phyloP scores from a whole-genome alignment of 1,140 invertebrate species.

The Trichonephila clavata region DNA sequence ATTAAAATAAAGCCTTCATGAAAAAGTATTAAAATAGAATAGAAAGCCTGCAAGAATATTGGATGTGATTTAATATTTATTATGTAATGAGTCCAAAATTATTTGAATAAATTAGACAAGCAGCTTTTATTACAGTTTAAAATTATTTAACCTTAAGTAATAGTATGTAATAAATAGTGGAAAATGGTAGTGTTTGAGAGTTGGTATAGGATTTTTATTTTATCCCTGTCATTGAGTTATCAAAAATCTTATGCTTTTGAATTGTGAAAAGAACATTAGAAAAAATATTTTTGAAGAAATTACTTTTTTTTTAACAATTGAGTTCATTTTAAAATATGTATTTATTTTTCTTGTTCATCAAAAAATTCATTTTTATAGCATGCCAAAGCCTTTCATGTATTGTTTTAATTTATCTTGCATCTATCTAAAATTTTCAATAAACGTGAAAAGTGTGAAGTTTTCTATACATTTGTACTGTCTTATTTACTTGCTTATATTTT shows the following conservation, averaged over 20 bases:
- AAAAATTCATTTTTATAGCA: not conserved
- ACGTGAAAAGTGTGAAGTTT: not conserved
- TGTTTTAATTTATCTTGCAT: slow-evolving; percentile 22
- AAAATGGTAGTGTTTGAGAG: not conserved
- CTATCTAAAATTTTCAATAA: slow-evolving; percentile 49
- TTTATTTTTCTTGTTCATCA: not conserved
- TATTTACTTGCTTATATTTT: not conserved
- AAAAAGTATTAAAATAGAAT: not conserved
- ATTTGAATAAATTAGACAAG: not conserved
- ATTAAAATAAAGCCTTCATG: not conserved
- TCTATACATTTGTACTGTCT: not conserved
- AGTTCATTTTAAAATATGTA: not conserved
- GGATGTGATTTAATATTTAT: not conserved
- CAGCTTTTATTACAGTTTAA: slow-evolving; percentile 24
- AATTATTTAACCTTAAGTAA: not conserved
- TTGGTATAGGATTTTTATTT: not conserved
- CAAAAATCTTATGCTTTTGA: not conserved
- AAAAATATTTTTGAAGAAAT: not conserved
- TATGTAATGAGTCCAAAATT: not conserved
- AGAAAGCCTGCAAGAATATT: slow-evolving; percentile 10
- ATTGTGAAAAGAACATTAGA: not conserved
- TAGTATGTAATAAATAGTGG: not conserved
- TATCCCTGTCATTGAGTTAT: not conserved
- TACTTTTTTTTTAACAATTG: not conserved
- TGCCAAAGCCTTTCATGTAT: slow-evolving; percentile 9